These are phyloP conservation scores for Suncus etruscus DNA, from an alignment of 2,113 vertebrate species.

Conservation along the genomic window DNA sequence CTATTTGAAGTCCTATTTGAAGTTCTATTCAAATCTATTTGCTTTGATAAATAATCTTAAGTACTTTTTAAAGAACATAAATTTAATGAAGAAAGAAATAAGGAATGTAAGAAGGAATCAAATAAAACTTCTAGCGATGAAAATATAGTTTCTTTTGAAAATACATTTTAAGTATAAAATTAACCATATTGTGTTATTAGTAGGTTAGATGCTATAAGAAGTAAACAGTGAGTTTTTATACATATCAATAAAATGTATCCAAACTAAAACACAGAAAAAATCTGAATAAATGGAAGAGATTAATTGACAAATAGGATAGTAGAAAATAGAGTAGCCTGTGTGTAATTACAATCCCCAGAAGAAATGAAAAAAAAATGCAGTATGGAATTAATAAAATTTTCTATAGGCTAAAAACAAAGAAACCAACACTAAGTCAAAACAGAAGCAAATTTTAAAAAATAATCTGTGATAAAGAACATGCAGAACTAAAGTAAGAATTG, in stretches of 20 bases:
- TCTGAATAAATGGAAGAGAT: not conserved
- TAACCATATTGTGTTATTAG: not conserved
- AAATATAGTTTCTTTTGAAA: not conserved
- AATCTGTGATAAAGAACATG: no score
- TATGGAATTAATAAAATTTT: no score
- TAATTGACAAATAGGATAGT: no score
- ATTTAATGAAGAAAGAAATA: not conserved
- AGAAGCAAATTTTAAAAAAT: no score
- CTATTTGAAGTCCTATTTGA: no score
- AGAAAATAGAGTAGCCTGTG: not conserved
- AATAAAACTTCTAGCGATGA: not conserved
- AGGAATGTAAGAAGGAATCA: not conserved
- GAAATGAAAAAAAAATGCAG: not conserved
- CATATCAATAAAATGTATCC: not conserved
- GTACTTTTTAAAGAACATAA: not conserved
- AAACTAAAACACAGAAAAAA: no score
- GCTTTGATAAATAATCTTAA: not conserved
- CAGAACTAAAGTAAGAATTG: not conserved
- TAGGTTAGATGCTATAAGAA: not conserved
- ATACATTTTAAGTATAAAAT: not conserved
- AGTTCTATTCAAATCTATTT: no score
- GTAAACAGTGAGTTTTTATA: not conserved
- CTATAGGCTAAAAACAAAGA: no score
- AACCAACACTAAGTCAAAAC: no score
- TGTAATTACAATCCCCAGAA: not conserved